Evolutionary conservation across 2,113 vertebrate genomes (phyloP), one percentile per base, ranked within the genome.

Genomic region (Empidonax traillii): DNA sequence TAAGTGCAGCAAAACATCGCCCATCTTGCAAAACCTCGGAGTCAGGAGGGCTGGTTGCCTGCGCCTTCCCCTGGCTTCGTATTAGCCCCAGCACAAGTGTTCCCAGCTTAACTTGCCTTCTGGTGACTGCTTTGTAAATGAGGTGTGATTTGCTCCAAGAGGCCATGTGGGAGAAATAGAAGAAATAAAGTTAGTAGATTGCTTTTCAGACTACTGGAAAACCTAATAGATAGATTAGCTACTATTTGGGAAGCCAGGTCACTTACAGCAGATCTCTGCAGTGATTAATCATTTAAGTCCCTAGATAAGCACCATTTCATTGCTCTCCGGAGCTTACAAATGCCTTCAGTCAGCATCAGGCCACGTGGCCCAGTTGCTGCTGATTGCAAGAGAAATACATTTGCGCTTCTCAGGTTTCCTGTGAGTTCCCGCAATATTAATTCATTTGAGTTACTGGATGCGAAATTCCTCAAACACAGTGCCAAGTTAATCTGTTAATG

Each of bases 101-200:
- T 35, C 23, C 23, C 61, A 69, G 37, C 46, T 61, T 52, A 44
- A 27, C 13, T 71, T 0, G 0, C 47, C 19, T 49, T 63, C 35
- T 43, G 51, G n/a, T 49, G 46, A 20, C 37, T 4, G 3, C 25
- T 31, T 47, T 1, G 0, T 20, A 1, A 11, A 24, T 0, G 4
- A 37, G 51, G 17, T 67, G 9, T 5, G 41, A 58, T 46, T 77
- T 85, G 4, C 24, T 74, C 35, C 16, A 8, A 28, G 24, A 73
- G 16, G 28, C 7, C 3, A 1, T 4, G 4, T 21, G 53, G 31
- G 43, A 81, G 14, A 14, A 56, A 53, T 8, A 5, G 28, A 74
- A 17, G 52, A 4, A 79, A 37, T 37, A 9, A 67, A 74, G 28
- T 41, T 61, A 7, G 14, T 30, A 8, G 47, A 3, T 10, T 27